Percentiles rank a stretch among this genome's conserved stretches.
Conservation (phyloP, 2,797 vertebrate genomes). For the Notolepis coatsorum region DNA sequence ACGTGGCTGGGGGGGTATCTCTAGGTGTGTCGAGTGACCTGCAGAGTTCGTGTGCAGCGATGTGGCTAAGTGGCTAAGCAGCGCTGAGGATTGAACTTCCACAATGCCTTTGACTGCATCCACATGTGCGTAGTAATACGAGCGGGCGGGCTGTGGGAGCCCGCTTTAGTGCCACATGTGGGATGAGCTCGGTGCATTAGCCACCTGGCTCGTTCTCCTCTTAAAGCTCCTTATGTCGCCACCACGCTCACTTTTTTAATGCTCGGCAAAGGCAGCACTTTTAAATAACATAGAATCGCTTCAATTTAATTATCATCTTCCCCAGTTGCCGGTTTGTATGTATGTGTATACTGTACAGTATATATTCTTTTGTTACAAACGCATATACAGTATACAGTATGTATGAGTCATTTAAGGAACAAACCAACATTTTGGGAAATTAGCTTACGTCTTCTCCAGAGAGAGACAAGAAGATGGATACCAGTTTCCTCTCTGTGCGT, state of each 20-base stretch:
- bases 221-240: slow-evolving; percentile 57
- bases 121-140: slow-evolving; percentile 32
- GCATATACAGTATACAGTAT: no score
- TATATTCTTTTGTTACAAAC: no score
- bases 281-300: slow-evolving; percentile 57
- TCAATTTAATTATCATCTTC: no score
- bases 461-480: no score
- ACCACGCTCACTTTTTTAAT: slow-evolving; percentile 48
- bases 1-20: slow-evolving; percentile 13
- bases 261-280: slow-evolving; percentile 32
- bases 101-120: slow-evolving; percentile 40
- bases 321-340: no score
- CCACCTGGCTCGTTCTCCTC: slow-evolving; percentile 42
- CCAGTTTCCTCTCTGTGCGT: no score
- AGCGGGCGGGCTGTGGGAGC: slow-evolving; percentile 19
- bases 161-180: slow-evolving; percentile 34
- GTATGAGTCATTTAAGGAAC: no score
- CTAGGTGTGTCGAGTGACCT: slow-evolving; percentile 12
- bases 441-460: no score
- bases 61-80: slow-evolving; percentile 47
- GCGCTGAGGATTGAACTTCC: slow-evolving; percentile 38
- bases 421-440: no score
- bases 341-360: no score
- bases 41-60: slow-evolving; percentile 5
- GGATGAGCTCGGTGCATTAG: slow-evolving; percentile 38